phyloP scores from a whole-genome alignment of 2,797 vertebrate species.

The Trematomus bernacchii region DNA sequence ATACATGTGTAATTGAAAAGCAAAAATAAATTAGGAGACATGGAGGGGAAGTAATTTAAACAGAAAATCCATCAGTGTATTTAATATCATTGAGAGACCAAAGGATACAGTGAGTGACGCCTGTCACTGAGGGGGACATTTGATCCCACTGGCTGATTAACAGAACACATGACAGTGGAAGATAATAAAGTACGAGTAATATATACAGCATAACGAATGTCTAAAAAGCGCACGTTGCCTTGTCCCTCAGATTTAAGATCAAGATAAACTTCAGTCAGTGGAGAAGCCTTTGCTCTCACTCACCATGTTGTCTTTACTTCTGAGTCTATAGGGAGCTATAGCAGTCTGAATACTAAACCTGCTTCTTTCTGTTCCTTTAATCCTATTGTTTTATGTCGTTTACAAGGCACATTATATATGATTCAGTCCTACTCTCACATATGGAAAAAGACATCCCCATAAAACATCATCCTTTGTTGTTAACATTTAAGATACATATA shows the following conservation, averaged over 20 bases:
- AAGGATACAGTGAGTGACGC: neutral
- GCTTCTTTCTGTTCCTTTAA: neutral
- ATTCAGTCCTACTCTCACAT: neutral
- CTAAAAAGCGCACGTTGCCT: neutral
- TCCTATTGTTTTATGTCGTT: neutral
- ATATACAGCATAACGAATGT: neutral
- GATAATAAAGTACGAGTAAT: constrained; percentile 1
- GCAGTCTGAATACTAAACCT: neutral
- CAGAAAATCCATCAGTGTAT: constrained; percentile 9
- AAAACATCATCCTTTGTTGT: neutral
- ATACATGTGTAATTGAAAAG: neutral
- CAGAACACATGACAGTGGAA: constrained; percentile 1
- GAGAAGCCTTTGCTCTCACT: neutral
- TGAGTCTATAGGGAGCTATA: neutral
- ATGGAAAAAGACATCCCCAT: neutral
- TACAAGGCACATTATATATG: neutral
- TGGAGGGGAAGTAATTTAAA: neutral
- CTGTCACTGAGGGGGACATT: constrained; percentile 47
- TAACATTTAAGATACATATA: neutral
- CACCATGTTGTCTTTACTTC: neutral
- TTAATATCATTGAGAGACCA: constrained; percentile 9
- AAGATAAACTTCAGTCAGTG: constrained; percentile 4
- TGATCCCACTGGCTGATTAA: constrained; percentile 51
- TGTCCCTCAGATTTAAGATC: neutral
- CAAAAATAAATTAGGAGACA: neutral